A percentile compares a stretch with the other conserved stretches of the same genome.
These are phyloP conservation scores for Bombus soroeensis DNA, from an alignment of 1,140 invertebrate genomes.

Conservation along the genomic window DNA sequence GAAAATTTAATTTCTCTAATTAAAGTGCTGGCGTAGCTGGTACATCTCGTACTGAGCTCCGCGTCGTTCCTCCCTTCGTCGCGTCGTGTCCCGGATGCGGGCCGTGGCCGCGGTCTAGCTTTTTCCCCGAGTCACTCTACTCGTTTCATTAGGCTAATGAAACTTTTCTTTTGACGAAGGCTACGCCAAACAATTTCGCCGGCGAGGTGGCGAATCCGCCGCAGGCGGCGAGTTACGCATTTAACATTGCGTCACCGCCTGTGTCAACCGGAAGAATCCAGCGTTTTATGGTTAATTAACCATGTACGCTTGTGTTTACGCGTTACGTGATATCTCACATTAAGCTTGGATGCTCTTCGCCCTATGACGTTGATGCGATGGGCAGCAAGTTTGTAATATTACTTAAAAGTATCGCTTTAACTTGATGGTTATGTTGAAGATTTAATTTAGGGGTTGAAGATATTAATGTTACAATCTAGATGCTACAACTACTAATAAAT, in stretches of 20 bases:
- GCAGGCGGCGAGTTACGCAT: constrained; percentile 1
- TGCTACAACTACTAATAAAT: too few species aligned
- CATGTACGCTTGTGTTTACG: not conserved
- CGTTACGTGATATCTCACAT: not conserved
- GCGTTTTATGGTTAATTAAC: constrained; percentile 37
- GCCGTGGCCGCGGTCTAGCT: constrained; percentile 60
- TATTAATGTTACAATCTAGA: too few species aligned
- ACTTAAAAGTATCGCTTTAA: not conserved
- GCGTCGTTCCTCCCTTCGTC: not conserved
- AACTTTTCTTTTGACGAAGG: constrained; percentile 69
- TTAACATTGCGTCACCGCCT: constrained; percentile 34
- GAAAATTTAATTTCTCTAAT: constrained; percentile 74
- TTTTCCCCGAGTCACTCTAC: constrained; percentile 67
- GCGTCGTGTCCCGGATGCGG: constrained; percentile 47
- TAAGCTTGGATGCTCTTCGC: too few species aligned
- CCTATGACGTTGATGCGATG: too few species aligned
- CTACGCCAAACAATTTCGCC: constrained; percentile 62
- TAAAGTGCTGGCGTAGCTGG: constrained; percentile 65
- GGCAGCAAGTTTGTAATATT: not conserved
- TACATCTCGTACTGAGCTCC: constrained; percentile 35
- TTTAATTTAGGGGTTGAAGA: not conserved
- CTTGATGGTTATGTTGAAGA: too few species aligned
- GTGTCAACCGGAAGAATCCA: constrained; percentile 34
- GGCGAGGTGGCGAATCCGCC: not conserved
- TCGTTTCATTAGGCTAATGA: constrained; percentile 74